phyloP scores from a whole-genome alignment of 2,797 vertebrate species.

The Sternotherus odoratus region DNA sequence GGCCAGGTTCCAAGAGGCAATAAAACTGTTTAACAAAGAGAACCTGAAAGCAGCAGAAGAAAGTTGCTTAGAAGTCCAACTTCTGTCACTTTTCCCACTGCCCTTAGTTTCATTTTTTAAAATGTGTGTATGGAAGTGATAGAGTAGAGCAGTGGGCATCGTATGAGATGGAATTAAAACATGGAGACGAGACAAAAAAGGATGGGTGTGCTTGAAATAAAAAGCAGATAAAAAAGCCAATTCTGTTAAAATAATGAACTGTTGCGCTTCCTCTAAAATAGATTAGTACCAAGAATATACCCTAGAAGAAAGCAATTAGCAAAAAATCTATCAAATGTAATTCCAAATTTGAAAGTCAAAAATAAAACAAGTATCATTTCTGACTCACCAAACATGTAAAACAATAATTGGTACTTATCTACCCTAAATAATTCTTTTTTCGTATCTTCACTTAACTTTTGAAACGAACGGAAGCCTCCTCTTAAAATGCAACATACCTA shows the following conservation, averaged over 20 bases:
- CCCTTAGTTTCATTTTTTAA: background rate
- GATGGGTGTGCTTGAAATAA: background rate
- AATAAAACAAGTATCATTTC: background rate
- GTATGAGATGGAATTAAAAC: background rate
- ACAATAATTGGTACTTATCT: background rate
- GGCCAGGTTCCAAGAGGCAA: background rate
- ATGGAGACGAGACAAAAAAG: background rate
- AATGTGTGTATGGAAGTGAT: rapidly evolving
- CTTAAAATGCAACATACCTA: background rate
- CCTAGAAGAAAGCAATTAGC: background rate
- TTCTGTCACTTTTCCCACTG: background rate
- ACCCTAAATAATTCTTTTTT: background rate
- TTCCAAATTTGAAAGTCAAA: background rate
- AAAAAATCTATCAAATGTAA: background rate
- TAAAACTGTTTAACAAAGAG: rapidly evolving
- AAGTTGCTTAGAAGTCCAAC: background rate
- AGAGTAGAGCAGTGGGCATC: background rate
- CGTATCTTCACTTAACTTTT: background rate
- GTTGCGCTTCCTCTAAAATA: background rate
- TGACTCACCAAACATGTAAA: background rate
- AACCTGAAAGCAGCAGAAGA: background rate
- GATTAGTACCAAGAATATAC: background rate
- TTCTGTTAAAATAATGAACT: background rate
- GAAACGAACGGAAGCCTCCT: background rate
- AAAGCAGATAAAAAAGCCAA: background rate